These are phyloP conservation scores for Aphidius gifuensis DNA, from an alignment of 1,140 invertebrate species.

Conservation along the genomic window DNA sequence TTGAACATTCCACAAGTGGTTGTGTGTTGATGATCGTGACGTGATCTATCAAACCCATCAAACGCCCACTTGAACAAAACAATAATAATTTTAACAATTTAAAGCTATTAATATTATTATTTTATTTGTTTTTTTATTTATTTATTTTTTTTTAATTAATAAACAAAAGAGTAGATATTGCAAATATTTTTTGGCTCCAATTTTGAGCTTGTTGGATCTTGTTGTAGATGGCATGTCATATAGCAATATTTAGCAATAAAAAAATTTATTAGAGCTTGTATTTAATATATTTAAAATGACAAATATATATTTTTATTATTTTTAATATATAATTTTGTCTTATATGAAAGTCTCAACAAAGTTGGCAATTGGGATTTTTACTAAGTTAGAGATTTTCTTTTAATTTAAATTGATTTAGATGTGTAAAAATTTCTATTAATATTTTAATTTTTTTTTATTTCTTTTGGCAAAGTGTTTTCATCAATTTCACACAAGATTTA, in stretches of 20 bases:
- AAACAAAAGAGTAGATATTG: background rate
- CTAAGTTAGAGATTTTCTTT: too few species aligned
- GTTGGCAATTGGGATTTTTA: too few species aligned
- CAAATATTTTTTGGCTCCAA: background rate
- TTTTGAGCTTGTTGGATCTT: too few species aligned
- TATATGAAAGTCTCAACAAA: too few species aligned
- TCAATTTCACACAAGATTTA: background rate
- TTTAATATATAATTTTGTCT: too few species aligned
- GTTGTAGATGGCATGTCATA: too few species aligned
- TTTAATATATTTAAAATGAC: too few species aligned
- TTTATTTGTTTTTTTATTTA: conserved; percentile 1
- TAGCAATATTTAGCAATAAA: too few species aligned
- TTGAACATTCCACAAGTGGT: conserved; percentile 44
- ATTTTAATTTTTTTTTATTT: background rate
- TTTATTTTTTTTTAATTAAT: conserved; percentile 2
- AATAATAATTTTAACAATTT: too few species aligned
- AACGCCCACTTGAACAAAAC: background rate
- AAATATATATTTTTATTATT: too few species aligned
- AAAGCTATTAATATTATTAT: background rate
- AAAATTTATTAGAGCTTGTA: too few species aligned
- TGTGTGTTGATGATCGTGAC: conserved; percentile 24
- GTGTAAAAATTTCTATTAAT: background rate
- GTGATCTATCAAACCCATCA: conserved; percentile 6
- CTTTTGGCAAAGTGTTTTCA: background rate
- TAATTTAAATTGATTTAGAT: too few species aligned